Evolutionary conservation across 1,140 invertebrate species (phyloP), one percentile per base, ranked within the genome.

Genomic region (Triops cancriformis): DNA sequence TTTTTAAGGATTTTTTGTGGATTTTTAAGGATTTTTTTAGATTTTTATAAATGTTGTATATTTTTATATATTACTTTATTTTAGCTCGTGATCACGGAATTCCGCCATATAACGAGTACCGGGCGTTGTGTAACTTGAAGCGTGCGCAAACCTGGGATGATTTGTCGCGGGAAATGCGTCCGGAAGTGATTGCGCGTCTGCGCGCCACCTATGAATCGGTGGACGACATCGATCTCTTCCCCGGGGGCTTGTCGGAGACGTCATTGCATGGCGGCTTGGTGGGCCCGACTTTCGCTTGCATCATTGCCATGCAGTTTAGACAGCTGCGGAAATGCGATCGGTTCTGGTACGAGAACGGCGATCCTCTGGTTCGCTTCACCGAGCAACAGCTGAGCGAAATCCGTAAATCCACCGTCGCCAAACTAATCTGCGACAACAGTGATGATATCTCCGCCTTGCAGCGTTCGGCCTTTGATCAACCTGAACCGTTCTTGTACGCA

Each of bases 371-470:
- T 7, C 80, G 87, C 72, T 89, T 89, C 81, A 88, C 86, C 6
- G 84, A 86, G 77, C 90, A 90, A 72, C 98, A 99, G 84, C 83
- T 99, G 76, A 89, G 91, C 1, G 95, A 98, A 85, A 91, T 99
- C 73, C 88, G 97, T n/a, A 97, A 97, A 83, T 89, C 90, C 0
- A 96, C 94, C 0, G 83, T 99, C 23, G 90, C 96, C 0, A 95
- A 97, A 84, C 86, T 98, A 0, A 86, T 98, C 43, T 99, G 98
- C 83, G 91, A 97, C 79, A 99, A 98, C 85, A 90, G 95, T 85
- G 96, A 98, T 82, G 86, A 90, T 18, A 90, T 91, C 18, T 89
- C 90, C 9, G 90, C 92, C 42, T 93, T 98, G 83, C 96, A 98
- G 83, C 87, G 91, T 74, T 91, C 94, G 37, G 91, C 93, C 1